Conservation (phyloP, 2,888 invertebrate genomes). For the Chrysolina haemoptera region DNA sequence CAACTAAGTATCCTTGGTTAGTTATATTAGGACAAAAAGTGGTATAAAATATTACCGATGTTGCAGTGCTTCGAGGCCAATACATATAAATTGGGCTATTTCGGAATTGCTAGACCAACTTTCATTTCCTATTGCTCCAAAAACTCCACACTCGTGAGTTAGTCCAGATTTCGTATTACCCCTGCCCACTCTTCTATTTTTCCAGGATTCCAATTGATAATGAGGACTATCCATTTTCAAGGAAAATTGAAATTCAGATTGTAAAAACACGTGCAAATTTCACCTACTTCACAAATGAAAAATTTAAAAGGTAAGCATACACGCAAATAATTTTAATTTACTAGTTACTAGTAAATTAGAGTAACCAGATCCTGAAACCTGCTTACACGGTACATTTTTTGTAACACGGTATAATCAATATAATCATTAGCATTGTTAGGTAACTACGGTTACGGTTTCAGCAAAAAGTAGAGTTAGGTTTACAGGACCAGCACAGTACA, state of each 20-base stretch:
- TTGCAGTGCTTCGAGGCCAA: constrained; percentile 92
- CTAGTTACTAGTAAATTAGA: too few species aligned
- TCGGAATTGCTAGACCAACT: constrained; percentile 72
- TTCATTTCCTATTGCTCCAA: constrained; percentile 88
- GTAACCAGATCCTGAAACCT: too few species aligned
- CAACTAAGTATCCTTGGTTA: too few species aligned
- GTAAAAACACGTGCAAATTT: neutral
- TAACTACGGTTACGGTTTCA: too few species aligned
- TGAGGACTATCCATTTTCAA: neutral
- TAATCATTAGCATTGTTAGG: too few species aligned
- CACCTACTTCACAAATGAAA: neutral
- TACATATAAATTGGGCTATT: constrained; percentile 90
- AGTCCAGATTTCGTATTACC: constrained; percentile 65
- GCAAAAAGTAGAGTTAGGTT: too few species aligned
- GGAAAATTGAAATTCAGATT: neutral
- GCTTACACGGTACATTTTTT: too few species aligned
- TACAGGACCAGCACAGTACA: too few species aligned
- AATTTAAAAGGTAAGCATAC: neutral
- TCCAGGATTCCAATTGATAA: constrained; percentile 34
- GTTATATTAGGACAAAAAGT: neutral
- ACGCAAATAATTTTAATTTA: too few species aligned
- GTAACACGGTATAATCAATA: too few species aligned
- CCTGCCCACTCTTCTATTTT: constrained; percentile 45
- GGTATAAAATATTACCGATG: constrained; percentile 77
- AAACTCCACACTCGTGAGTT: constrained; percentile 94